Conservation (phyloP, 2,113 vertebrate genomes). For the Dinomys branickii region DNA sequence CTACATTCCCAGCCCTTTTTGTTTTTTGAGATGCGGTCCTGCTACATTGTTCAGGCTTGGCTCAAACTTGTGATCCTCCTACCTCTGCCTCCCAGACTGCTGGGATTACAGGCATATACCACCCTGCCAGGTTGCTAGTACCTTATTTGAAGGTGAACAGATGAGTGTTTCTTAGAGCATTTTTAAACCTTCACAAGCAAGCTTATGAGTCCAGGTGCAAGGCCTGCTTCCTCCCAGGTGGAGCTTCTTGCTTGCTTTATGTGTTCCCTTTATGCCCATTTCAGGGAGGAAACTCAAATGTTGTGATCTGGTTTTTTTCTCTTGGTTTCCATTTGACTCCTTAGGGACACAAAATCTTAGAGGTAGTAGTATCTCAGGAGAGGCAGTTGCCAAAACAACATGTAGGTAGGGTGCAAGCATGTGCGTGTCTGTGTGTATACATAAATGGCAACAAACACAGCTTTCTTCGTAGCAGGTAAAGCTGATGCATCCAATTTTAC, state of each 20-base stretch:
- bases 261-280: background rate
- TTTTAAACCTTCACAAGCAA: background rate
- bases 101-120: background rate
- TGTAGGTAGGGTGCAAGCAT: background rate
- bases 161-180: background rate
- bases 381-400: background rate
- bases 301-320: background rate
- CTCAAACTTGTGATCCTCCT: background rate
- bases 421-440: background rate
- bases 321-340: slow-evolving; percentile 12
- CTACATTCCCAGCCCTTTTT: background rate
- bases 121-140: background rate
- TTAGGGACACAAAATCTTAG: slow-evolving; percentile 53
- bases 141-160: slow-evolving; percentile 7
- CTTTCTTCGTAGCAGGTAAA: background rate
- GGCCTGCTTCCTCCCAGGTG: background rate
- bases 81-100: background rate
- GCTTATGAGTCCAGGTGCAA: background rate
- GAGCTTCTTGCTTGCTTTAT: background rate
- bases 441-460: background rate
- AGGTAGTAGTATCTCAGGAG: background rate
- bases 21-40: background rate
- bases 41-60: background rate
- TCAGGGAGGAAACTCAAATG: slow-evolving; percentile 26
- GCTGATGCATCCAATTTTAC: background rate